Conservation (phyloP, 2,113 vertebrate genomes). For the Leptosomus discolor region DNA sequence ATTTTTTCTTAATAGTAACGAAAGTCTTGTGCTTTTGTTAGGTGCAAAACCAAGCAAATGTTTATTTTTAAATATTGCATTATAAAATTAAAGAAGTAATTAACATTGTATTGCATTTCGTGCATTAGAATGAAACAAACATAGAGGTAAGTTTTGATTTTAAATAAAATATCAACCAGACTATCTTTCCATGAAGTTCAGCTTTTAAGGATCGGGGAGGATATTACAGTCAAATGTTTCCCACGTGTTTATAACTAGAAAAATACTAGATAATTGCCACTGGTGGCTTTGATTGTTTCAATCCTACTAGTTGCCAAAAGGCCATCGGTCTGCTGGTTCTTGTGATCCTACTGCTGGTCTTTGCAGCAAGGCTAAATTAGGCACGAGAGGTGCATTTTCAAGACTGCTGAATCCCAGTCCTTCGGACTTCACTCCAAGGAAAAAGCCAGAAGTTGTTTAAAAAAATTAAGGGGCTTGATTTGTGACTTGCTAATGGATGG, state of each 20-base stretch:
- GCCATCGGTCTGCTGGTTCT: not conserved
- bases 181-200: not conserved
- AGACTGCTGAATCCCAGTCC: not conserved
- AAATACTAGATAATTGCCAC: not conserved
- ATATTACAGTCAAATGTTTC: not conserved
- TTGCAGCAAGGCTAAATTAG: accelerated
- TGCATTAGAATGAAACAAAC: not conserved
- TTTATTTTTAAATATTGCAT: not conserved
- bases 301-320: not conserved
- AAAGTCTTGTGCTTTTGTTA: not conserved
- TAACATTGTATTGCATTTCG: not conserved
- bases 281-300: not conserved
- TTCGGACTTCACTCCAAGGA: not conserved
- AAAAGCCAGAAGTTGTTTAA: not conserved
- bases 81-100: not conserved
- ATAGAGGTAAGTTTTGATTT: not conserved
- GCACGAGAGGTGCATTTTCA: not conserved
- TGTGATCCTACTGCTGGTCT: not conserved
- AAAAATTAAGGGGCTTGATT: not conserved
- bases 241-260: not conserved
- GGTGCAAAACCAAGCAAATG: not conserved
- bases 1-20: not conserved
- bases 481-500: not conserved
- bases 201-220: not conserved
- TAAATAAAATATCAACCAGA: not conserved